Evolutionary conservation across 2,888 invertebrate species (phyloP), one percentile per base, ranked within the genome.

Genomic region (Himalopsyche anomala): DNA sequence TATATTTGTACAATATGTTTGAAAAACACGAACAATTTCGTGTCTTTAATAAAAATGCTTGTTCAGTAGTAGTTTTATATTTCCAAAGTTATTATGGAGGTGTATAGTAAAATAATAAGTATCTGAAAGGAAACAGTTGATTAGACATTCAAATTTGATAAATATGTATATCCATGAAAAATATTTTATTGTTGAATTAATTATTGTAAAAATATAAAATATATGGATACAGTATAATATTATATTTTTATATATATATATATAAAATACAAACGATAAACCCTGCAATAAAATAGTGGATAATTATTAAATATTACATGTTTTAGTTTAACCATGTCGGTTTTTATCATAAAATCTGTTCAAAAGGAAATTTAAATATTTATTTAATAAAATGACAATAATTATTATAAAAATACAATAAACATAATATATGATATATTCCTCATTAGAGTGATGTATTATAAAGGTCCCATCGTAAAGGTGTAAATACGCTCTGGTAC

Each of bases 401-500:
- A 19, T 28, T 62, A 62, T 62, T 62, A 62, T 62, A 62, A 87
- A 81, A 87, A 87, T 80, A 84, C 84, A 84, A 82, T 84, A 84
- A 82, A 81, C 62, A 86, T 83, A 83, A 55, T 62, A 51, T 42
- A 2, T 28, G 28, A 28, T 28, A 82, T 54, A 79, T 45, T 38
- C 40, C 28, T 80, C 84, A 83, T 17, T 45, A 82, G 42, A 54
- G n/a, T 51, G 62, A 79, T 83, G 82, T 45, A 38, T 69, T 28
- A 28, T 28, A 28, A 28, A 55, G 40, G 62, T 83, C 87, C 87
- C 87, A 87, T 83, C 74, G 42, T 82, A 74, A 87, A 87, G 83
- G 84, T 84, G 87, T 87, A 86, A 86, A 86, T 87, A 86, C 83
- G 81, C 84, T 84, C 83, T 74, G 36, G 51, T 82, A 85, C 85